Conservation (phyloP, 2,797 vertebrate species). For the Myotis daubentonii region DNA sequence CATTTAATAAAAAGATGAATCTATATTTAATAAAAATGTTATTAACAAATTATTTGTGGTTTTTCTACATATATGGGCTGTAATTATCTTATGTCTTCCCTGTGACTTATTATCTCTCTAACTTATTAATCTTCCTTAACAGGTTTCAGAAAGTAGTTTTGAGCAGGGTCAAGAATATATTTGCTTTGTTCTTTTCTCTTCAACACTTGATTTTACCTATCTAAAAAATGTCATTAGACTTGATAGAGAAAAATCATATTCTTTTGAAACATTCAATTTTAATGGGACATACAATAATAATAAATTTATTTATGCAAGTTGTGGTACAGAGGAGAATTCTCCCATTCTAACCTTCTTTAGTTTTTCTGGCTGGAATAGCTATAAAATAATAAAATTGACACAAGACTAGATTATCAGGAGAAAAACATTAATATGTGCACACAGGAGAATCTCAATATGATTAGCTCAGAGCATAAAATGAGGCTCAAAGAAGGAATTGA, state of each 20-base stretch:
- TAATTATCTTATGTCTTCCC: background rate
- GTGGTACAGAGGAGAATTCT: background rate
- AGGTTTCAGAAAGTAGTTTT: background rate
- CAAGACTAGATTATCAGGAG: background rate
- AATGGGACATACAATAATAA: background rate
- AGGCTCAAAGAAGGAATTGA: background rate
- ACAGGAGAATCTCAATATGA: background rate
- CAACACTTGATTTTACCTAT: background rate
- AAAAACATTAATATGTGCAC: background rate
- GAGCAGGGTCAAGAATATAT: background rate
- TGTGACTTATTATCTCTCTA: background rate
- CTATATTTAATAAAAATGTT: background rate
- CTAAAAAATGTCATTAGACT: background rate
- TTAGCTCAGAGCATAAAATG: background rate
- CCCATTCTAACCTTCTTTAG: background rate
- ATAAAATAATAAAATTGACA: background rate
- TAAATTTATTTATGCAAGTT: background rate
- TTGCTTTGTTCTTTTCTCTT: constrained; percentile 37
- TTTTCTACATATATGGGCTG: background rate
- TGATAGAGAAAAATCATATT: background rate
- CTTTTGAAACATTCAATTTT: constrained; percentile 8
- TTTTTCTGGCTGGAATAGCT: background rate
- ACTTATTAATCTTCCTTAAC: background rate
- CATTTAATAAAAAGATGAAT: constrained; percentile 1
- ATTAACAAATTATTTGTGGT: background rate